These are phyloP conservation scores for Pygoscelis antarcticus DNA, from an alignment of 2,113 vertebrate genomes.

Conservation along the genomic window DNA sequence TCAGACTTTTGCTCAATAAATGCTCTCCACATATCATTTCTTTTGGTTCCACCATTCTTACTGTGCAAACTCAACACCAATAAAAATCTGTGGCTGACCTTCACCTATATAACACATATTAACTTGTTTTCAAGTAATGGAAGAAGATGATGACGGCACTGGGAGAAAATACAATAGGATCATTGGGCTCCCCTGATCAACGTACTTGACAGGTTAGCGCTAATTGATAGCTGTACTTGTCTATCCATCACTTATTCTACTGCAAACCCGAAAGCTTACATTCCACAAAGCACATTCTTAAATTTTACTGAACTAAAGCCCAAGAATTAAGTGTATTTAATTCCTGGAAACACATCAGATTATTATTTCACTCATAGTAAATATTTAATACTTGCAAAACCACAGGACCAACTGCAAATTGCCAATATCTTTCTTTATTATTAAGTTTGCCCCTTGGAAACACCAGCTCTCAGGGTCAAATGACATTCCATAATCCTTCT, in stretches of 20 bases:
- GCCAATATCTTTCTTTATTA: slow-evolving; percentile 8
- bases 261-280: background rate
- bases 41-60: background rate
- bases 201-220: background rate
- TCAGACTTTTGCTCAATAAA: background rate
- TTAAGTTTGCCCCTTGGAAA: slow-evolving; percentile 4
- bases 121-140: background rate
- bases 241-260: background rate
- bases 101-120: background rate
- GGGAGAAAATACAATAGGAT: background rate
- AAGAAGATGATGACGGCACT: background rate
- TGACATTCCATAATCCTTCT: slow-evolving; percentile 56
- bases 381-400: background rate
- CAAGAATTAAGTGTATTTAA: background rate
- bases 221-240: background rate
- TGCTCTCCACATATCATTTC: background rate
- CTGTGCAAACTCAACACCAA: background rate
- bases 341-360: background rate
- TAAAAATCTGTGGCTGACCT: background rate
- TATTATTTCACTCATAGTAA: background rate
- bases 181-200: background rate
- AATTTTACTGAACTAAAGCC: background rate
- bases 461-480: slow-evolving; percentile 30
- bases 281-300: background rate
- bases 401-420: background rate